Evolutionary conservation across 2,888 invertebrate species (phyloP), one percentile per base, ranked within the genome.

Genomic region (Macrosiphum euphorbiae): DNA sequence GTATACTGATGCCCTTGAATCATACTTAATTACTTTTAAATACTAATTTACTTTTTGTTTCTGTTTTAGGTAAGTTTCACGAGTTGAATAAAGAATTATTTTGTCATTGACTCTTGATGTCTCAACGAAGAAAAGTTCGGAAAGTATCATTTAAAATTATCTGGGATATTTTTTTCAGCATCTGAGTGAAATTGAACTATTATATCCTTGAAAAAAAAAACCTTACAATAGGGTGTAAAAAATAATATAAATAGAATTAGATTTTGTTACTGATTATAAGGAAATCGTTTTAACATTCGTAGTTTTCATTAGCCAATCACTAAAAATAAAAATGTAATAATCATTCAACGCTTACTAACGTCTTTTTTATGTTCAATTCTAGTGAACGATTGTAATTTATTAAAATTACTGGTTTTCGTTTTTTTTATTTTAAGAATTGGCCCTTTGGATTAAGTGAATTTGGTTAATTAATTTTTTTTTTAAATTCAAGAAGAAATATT

Each of bases 31-130:
- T 35, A 35, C 20, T 86, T 47, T 86, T 44, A 35, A 52, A 52
- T 88, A 52, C 24, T n/a, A 88, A 88, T 85, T 78, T 20, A 78
- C 8, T n/a, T 26, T 67, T 88, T 50, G 78, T 88, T 88, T 92
- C 3, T 92, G 88, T 92, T 92, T 92, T 55, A 92, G 92, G 92
- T 92, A 88, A 92, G 92, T 92, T 47, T 52, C 50, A 67, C 24
- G 16, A 41, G 41, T 13, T 10, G 28, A n/a, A 91, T 91, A 24
- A 44, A 5, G 20, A 58, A 44, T 35, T 61, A n/a, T 61, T 61
- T 67, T 67, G 11, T 88, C 88, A 10, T 92, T n/a, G 58, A 87
- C 26, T 13, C 24, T 35, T 52, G 52, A 50, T 35, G 8, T 20
- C 52, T 44, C n/a, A 3, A 55, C 16, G 61, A 35, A 87, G 8